A percentile compares a stretch with the other conserved stretches of the same genome.
These are phyloP conservation scores for Ditylenchus dipsaci DNA, from an alignment of 1,140 invertebrate species.

Conservation along the genomic window DNA sequence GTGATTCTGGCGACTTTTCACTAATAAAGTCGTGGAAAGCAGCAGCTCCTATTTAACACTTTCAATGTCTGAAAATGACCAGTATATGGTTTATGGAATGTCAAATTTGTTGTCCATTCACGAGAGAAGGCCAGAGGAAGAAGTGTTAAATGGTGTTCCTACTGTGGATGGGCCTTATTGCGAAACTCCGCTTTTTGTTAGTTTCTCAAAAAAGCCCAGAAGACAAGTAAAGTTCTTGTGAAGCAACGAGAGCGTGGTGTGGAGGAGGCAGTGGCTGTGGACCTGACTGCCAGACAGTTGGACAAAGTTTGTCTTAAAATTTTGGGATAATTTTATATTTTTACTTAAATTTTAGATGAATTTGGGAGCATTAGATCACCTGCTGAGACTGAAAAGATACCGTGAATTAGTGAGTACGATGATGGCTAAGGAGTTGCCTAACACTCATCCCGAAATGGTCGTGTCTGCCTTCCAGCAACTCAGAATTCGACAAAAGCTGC, in stretches of 20 bases:
- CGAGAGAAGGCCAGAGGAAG: slow-evolving; percentile 65
- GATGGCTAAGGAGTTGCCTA: slow-evolving; percentile 6
- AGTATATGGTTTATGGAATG: slow-evolving; percentile 80
- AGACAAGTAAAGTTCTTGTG: not conserved
- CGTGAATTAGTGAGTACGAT: slow-evolving; percentile 32
- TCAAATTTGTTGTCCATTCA: slow-evolving; percentile 76
- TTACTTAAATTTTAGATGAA: slow-evolving; percentile 28
- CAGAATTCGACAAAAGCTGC: slow-evolving; percentile 25
- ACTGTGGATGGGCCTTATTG: not conserved
- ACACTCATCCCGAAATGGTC: slow-evolving; percentile 25
- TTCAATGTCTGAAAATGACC: slow-evolving; percentile 73
- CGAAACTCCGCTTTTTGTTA: slow-evolving; percentile 5
- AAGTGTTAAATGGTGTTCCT: not conserved
- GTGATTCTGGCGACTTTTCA: slow-evolving; percentile 74
- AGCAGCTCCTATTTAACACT: slow-evolving; percentile 83
- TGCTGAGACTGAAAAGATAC: slow-evolving; percentile 26
- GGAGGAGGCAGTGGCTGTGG: slow-evolving; percentile 13
- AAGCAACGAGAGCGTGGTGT: slow-evolving; percentile 10
- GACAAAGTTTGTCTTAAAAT: slow-evolving; percentile 22
- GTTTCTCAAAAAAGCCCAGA: slow-evolving; percentile 7
- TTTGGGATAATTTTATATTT: slow-evolving; percentile 4
- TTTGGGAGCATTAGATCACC: slow-evolving; percentile 24
- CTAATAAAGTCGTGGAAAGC: slow-evolving; percentile 81
- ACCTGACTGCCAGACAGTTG: slow-evolving; percentile 22
- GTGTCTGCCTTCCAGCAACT: slow-evolving; percentile 44